Evolutionary conservation across 2,113 vertebrate genomes (phyloP), one percentile per base, ranked within the genome.

Genomic region (Butorides virescens): DNA sequence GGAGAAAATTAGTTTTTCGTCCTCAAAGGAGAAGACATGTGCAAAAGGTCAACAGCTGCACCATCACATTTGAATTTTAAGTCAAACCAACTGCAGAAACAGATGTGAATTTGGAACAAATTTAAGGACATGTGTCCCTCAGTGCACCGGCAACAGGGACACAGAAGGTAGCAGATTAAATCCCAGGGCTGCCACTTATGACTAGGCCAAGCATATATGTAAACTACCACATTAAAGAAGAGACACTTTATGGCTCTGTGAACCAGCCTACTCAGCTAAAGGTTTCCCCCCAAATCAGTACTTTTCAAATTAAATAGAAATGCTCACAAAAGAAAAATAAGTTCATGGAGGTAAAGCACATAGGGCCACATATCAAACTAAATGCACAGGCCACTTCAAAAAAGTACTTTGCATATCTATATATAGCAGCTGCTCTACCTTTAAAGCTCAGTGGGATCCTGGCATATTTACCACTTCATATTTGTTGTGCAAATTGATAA

Each of bases 11-110:
- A 79, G 72, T 85, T 92, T 39, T 89, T 82, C 6, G 5, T 79
- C 50, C 84, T 72, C 83, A 73, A 71, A 94, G 50, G 82, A 92
- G 39, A 13, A 91, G 36, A 56, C 27, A 27, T 65, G 30, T 78
- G 61, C 52, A 78, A 95, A 92, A 95, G 75, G 34, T 52, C 73
- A 95, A 91, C 86, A 96, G 83, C 91, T 95, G 93, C 88, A 81
- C 34, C 11, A 42, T 81, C 52, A 49, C 34, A 65, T 88, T 50
- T 61, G 50, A 90, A 62, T 68, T 49, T 86, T 81, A 72, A 89
- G n/a, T 91, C 46, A 42, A 75, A 89, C 73, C 44, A 96, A 92
- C 10, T 87, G 56, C 73, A 95, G 73, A 92, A 95, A 91, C 76
- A 96, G 88, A 94, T 96, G 83, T 71, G 88, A 78, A 74, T 72